A percentile compares a stretch with the other conserved stretches of the same genome.
Evolutionary conservation across 2,113 vertebrate species (phyloP).

Genomic region (Poeciliopsis prolifica): DNA sequence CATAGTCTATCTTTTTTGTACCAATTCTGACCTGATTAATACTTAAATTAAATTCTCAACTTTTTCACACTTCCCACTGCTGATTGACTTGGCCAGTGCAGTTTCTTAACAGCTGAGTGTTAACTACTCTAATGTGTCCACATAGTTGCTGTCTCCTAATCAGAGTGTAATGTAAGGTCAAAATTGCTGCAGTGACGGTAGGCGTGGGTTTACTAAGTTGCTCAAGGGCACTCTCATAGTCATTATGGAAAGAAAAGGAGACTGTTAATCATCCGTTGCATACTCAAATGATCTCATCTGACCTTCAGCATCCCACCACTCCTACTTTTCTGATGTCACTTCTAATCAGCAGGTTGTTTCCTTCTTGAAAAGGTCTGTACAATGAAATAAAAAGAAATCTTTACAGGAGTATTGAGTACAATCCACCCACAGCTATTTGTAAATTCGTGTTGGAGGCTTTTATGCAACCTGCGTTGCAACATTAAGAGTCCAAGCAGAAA

Average conservation of each 20-base stretch:
- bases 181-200: conserved; percentile 23
- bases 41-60: not conserved
- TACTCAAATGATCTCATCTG: conserved; percentile 64
- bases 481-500: conserved; percentile 14
- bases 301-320: conserved; percentile 58
- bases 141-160: not conserved
- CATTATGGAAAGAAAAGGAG: conserved; percentile 40
- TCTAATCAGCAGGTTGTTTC: conserved; percentile 52
- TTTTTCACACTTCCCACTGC: not conserved
- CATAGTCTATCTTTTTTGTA: not conserved
- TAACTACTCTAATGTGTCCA: conserved; percentile 8
- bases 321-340: conserved; percentile 44
- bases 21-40: not conserved
- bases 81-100: not conserved
- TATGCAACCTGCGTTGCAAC: conserved; percentile 16
- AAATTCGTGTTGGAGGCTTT: conserved; percentile 12
- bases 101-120: not conserved
- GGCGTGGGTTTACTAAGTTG: conserved; percentile 38
- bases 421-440: not conserved
- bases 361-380: conserved; percentile 23
- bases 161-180: conserved; percentile 22
- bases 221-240: conserved; percentile 62
- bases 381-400: conserved; percentile 7
- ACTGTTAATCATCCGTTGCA: conserved; percentile 65
- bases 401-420: conserved; percentile 1